Conservation (phyloP, 2,113 vertebrate genomes). For the Tragulus kanchil region DNA sequence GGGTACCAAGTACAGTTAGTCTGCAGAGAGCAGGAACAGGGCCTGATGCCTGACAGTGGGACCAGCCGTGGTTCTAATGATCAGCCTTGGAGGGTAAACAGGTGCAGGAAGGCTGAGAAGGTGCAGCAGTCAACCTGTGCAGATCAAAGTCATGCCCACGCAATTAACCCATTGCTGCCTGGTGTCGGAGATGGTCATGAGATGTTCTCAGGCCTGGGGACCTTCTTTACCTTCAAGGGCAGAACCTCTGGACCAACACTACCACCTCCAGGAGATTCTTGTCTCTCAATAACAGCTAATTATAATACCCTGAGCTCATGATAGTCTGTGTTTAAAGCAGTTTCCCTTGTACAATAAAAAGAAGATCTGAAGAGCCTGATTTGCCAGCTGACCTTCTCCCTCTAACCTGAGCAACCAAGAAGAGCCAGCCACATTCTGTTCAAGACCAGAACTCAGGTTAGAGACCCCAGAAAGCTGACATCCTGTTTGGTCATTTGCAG, state of each 20-base stretch:
- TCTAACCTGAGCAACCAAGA: not conserved
- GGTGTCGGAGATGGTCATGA: constrained; percentile 12
- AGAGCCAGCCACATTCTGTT: not conserved
- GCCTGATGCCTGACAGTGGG: not conserved
- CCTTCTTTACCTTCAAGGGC: not conserved
- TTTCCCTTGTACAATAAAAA: constrained; percentile 34
- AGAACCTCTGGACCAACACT: not conserved
- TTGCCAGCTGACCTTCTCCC: not conserved
- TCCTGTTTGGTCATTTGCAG: not conserved
- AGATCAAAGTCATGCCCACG: not conserved
- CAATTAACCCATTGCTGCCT: not conserved
- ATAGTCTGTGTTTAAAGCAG: not conserved
- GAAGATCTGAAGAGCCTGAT: not conserved
- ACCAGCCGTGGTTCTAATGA: not conserved
- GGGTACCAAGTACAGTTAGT: not conserved
- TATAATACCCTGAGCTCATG: not conserved
- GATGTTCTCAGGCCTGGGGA: not conserved
- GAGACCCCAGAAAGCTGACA: not conserved
- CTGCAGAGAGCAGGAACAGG: not conserved
- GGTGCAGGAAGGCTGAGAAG: not conserved
- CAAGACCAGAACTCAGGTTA: not conserved
- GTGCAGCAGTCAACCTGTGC: not conserved
- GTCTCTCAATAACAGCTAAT: not conserved
- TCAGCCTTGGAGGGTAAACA: not conserved
- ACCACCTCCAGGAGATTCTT: not conserved